Conservation (phyloP, 2,113 vertebrate species). For the Vulpes ferrilata region DNA sequence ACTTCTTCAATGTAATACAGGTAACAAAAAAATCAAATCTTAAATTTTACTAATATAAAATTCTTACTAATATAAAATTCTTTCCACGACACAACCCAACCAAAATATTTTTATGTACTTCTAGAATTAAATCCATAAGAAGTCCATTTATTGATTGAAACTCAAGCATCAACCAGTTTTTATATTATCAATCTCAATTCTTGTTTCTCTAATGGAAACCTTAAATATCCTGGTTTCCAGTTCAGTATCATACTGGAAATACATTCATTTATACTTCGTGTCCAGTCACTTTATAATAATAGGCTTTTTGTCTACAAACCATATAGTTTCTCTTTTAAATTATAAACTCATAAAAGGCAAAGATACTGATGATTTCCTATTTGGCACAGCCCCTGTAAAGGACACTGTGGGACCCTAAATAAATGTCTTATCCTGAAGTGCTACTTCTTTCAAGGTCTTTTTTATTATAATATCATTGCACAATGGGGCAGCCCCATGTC, state of each 20-base stretch:
- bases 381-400: background rate
- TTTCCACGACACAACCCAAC: background rate
- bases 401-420: background rate
- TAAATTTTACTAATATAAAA: background rate
- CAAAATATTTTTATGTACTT: constrained; percentile 26
- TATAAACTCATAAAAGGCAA: background rate
- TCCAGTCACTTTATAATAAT: background rate
- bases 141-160: constrained; percentile 28
- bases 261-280: background rate
- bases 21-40: constrained; percentile 17
- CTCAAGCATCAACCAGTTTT: background rate
- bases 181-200: constrained; percentile 7
- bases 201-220: background rate
- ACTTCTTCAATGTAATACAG: background rate
- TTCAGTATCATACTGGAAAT: background rate
- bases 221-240: constrained; percentile 47
- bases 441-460: background rate
- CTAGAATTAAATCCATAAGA: constrained; percentile 43
- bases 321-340: constrained; percentile 9
- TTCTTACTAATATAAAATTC: background rate
- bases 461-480: background rate
- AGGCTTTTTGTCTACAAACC: background rate
- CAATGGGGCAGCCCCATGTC: background rate
- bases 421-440: background rate
- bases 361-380: background rate